Percentiles rank a stretch among this genome's conserved stretches.
phyloP scores from a whole-genome alignment of 2,113 vertebrate species.

The Sporophila hypoxantha region DNA sequence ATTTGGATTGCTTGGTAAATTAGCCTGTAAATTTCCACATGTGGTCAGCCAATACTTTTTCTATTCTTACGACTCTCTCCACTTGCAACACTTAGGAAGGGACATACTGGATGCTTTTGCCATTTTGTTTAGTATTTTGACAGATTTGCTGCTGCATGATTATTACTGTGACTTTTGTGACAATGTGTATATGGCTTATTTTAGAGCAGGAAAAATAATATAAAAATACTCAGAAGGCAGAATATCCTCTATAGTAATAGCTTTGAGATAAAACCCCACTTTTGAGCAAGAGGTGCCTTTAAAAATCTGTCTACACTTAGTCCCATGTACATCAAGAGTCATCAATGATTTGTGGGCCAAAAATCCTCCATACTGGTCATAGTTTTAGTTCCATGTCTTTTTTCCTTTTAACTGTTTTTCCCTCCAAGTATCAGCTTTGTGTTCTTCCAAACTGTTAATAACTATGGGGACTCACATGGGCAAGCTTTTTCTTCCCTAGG shows the following conservation, averaged over 20 bases:
- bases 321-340: not conserved
- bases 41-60: not conserved
- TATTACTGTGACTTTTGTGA: not conserved
- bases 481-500: not conserved
- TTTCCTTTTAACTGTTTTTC: not conserved
- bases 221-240: not conserved
- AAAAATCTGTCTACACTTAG: not conserved
- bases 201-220: not conserved
- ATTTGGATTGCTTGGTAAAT: not conserved
- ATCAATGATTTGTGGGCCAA: not conserved
- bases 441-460: not conserved
- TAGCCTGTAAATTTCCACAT: not conserved
- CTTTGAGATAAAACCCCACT: not conserved
- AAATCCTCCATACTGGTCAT: not conserved
- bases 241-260: not conserved
- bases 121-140: not conserved
- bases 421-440: not conserved
- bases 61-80: not conserved
- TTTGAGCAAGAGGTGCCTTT: not conserved
- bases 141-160: not conserved
- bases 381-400: not conserved
- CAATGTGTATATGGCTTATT: not conserved
- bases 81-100: not conserved
- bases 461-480: not conserved
- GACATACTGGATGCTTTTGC: not conserved